Evolutionary conservation across 53 echinoderm and acorn worm species (phyloP), one percentile per base, ranked within the genome.

Genomic region (Holothuria leucospilota): DNA sequence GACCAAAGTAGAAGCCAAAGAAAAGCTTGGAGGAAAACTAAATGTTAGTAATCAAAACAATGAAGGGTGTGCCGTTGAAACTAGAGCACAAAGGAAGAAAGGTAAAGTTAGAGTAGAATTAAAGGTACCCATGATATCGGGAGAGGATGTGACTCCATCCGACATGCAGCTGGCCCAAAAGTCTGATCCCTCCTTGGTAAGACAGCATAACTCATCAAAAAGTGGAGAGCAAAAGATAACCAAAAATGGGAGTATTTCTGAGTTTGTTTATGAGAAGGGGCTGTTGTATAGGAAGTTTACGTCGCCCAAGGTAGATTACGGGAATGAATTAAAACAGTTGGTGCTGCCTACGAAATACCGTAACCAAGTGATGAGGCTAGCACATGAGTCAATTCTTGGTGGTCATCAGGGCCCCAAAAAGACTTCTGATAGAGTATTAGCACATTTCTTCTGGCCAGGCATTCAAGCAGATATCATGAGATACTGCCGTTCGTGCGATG

Each of bases 401-500:
- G 92, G 92, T 24, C 89, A 92, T 49, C 78, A 90, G 58, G 87
- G 89, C 8, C 21, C 78, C 15, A 65, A 89, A 30, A 92, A 92
- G 78, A 92, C 92, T 24, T 26, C 77, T 39, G 92, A 92, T 65
- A 86, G n/a, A n/a, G n/a, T n/a, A n/a, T n/a, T n/a, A n/a, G n/a
- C n/a, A n/a, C n/a, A n/a, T n/a, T n/a, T n/a, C 51, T 92, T 86
- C 39, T 89, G 89, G 92, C 79, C 87, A 2, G 92, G 92, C 26
- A 30, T 86, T 9, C 73, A 82, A 64, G 53, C 89, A 2, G 92
- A 92, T 28, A 62, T 83, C 4, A 13, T 49, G 8, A 61, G 92
- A 72, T 89, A 86, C 29, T 92, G 92, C 25, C 58, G 83, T 34
- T 92, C 92, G 8, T 92, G 89, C 53, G 92, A 88, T 51, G 78